phyloP scores from a whole-genome alignment of 2,797 vertebrate species.

The Enteromius trimaculatus region DNA sequence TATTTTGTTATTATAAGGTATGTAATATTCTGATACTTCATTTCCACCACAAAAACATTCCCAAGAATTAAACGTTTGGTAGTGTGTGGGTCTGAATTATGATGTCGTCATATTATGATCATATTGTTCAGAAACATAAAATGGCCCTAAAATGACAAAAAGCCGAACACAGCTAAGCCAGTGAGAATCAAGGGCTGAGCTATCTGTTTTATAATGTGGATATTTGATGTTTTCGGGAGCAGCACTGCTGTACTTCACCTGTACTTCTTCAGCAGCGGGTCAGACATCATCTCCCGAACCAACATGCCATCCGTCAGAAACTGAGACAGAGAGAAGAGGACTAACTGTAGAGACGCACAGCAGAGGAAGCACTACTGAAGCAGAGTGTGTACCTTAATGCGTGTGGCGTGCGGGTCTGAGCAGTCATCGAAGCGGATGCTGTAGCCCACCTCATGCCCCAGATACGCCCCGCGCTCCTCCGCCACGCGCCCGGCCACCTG shows the following conservation, averaged over 20 bases:
- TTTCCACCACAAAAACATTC: too few species aligned
- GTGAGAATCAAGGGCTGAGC: too few species aligned
- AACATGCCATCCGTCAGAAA: constrained; percentile 98
- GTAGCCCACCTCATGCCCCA: constrained; percentile 97
- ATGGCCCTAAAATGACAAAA: too few species aligned
- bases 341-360: neutral
- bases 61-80: too few species aligned
- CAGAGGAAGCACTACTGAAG: neutral
- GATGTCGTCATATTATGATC: too few species aligned
- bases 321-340: constrained; percentile 71
- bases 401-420: constrained; percentile 89
- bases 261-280: constrained; percentile 95
- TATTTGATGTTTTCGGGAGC: neutral
- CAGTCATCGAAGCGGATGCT: constrained; percentile 98
- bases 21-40: too few species aligned
- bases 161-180: too few species aligned
- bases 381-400: constrained; percentile 88
- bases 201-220: too few species aligned
- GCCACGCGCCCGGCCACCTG: constrained; percentile 94
- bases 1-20: too few species aligned
- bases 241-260: constrained; percentile 76
- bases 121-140: too few species aligned
- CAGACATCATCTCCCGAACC: constrained; percentile 98
- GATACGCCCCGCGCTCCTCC: constrained; percentile 90
- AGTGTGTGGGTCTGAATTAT: too few species aligned